Percentiles rank a stretch among this genome's conserved stretches.
Evolutionary conservation across 2,888 invertebrate species (phyloP).

Genomic region (Spodoptera littoralis): DNA sequence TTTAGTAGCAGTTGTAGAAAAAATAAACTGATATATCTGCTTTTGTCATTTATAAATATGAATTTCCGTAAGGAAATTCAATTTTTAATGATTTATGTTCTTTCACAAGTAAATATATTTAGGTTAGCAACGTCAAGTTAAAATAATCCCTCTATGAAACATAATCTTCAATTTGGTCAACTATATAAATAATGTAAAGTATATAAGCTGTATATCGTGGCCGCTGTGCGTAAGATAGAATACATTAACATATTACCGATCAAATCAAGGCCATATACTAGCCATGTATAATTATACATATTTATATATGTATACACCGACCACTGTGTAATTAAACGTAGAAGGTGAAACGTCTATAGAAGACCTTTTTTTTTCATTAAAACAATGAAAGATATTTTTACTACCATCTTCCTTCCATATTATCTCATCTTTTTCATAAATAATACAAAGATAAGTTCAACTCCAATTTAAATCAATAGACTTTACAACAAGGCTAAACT

Average conservation of each 20-base stretch:
- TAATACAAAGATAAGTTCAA: no score
- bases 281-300: conserved; percentile 44
- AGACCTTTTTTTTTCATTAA: no score
- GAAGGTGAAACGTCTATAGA: conserved; percentile 19
- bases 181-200: conserved; percentile 41
- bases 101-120: not conserved
- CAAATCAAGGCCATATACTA: conserved; percentile 66
- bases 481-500: no score
- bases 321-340: conserved; percentile 29
- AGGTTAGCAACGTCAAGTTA: conserved; percentile 28
- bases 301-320: conserved; percentile 41
- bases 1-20: no score
- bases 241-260: conserved; percentile 69
- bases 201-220: conserved; percentile 36
- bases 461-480: no score
- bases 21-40: no score
- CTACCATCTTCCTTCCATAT: no score
- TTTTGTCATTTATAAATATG: no score
- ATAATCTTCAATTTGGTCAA: conserved; percentile 46
- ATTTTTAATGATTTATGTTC: no score
- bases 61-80: no score
- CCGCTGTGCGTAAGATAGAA: conserved; percentile 49
- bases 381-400: no score
- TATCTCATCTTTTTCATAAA: no score
- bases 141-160: conserved; percentile 19